Evolutionary conservation across 2,888 invertebrate genomes (phyloP).

Genomic region (Nomada flava): DNA sequence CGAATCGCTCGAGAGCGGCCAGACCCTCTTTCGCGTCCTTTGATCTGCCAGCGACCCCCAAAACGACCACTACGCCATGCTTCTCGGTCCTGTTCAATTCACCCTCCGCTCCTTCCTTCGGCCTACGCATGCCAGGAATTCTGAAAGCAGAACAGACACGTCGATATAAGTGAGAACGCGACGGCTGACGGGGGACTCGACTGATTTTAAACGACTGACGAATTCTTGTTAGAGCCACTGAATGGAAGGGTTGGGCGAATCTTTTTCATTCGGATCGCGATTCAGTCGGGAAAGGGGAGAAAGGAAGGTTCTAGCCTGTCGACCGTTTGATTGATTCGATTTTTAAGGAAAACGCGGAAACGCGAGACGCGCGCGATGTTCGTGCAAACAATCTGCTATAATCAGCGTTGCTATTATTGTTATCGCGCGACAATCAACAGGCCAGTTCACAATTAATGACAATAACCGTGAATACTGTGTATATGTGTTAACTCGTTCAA

Average conservation of each 20-base stretch:
- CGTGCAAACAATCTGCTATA: neutral
- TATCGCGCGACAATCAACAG: neutral
- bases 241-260: too few species aligned
- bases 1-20: conserved; percentile 76
- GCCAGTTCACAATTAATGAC: neutral
- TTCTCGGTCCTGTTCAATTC: conserved; percentile 67
- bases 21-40: conserved; percentile 69
- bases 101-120: conserved; percentile 69
- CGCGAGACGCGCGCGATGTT: too few species aligned
- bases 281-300: too few species aligned
- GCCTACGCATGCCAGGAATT: conserved; percentile 78
- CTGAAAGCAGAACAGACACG: conserved; percentile 66
- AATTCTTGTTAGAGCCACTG: neutral
- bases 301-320: too few species aligned
- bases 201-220: neutral
- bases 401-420: neutral
- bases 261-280: too few species aligned
- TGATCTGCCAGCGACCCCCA: conserved; percentile 64
- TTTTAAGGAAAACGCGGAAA: neutral
- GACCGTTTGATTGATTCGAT: too few species aligned
- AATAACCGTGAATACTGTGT: neutral
- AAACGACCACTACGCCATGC: conserved; percentile 63
- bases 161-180: neutral
- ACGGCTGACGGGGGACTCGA: neutral
- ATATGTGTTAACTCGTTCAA: neutral